Conservation (phyloP, 2,888 invertebrate species). For the Xestia rhomboidea region DNA sequence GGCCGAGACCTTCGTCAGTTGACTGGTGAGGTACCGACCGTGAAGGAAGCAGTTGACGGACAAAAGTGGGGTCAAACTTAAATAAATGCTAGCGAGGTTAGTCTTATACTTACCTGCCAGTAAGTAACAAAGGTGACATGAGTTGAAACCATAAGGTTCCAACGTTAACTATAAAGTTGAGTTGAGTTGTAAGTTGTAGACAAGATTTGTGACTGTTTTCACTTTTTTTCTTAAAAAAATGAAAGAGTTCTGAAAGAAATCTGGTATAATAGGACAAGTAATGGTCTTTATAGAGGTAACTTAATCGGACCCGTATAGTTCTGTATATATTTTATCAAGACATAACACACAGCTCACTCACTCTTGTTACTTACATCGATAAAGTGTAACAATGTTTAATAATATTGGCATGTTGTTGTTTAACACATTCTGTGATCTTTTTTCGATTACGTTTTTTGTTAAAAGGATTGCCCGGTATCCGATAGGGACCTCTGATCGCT, state of each 20-base stretch:
- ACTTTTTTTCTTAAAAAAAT: neutral
- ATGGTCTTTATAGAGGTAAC: neutral
- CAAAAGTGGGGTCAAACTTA: neutral
- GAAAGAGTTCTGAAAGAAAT: too few species aligned
- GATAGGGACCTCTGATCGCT: too few species aligned
- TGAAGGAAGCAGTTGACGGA: neutral
- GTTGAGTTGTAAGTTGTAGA: too few species aligned
- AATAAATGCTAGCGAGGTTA: neutral
- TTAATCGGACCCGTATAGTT: neutral
- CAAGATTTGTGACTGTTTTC: neutral
- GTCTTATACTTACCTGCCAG: too few species aligned
- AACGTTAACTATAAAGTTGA: neutral
- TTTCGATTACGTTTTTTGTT: slow-evolving; percentile 45
- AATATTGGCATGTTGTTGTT: slow-evolving; percentile 7
- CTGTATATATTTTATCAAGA: neutral
- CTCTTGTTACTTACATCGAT: neutral
- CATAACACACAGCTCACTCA: neutral
- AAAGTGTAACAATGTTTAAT: neutral
- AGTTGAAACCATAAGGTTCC: neutral
- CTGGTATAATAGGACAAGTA: neutral
- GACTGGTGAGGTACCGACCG: neutral
- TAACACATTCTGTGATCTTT: slow-evolving; percentile 50
- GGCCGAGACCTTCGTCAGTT: neutral
- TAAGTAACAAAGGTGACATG: neutral
- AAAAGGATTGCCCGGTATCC: slow-evolving; percentile 46